phyloP scores from a whole-genome alignment of 2,113 vertebrate genomes.

The Megaleporinus macrocephalus region DNA sequence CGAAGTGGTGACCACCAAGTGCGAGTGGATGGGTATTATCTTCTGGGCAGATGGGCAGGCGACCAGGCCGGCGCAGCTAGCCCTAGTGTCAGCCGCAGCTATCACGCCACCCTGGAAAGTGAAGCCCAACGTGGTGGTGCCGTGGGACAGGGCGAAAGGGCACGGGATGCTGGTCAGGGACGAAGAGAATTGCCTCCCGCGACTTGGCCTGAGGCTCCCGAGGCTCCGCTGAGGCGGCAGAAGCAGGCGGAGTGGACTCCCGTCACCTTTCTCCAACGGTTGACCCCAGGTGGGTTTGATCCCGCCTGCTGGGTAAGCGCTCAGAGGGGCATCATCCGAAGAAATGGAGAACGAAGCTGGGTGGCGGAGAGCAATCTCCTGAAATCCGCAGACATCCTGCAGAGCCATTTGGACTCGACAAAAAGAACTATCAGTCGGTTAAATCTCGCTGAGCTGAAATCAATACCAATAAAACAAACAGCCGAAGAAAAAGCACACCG shows the following conservation, averaged over 20 bases:
- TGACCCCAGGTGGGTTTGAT: constrained; percentile 25
- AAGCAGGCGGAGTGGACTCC: constrained; percentile 54
- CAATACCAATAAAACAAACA: constrained; percentile 27
- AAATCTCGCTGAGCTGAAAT: not conserved
- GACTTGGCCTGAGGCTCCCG: constrained; percentile 50
- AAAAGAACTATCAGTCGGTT: not conserved
- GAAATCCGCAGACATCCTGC: constrained; percentile 78
- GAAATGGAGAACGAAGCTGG: constrained; percentile 36
- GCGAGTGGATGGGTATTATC: constrained; percentile 80
- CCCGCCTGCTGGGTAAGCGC: constrained; percentile 20
- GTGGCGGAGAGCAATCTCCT: constrained; percentile 10
- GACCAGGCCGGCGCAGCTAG: constrained; percentile 79
- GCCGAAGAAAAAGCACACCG: not conserved
- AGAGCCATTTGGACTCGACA: constrained; percentile 75
- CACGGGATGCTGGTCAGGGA: constrained; percentile 46
- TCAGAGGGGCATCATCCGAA: constrained; percentile 44
- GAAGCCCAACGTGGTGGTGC: constrained; percentile 85
- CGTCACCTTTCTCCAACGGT: constrained; percentile 23
- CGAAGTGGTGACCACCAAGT: constrained; percentile 82
- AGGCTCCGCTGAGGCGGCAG: constrained; percentile 40
- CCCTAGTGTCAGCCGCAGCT: constrained; percentile 83
- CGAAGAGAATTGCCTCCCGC: not conserved
- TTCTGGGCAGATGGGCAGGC: constrained; percentile 77
- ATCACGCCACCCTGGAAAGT: constrained; percentile 82
- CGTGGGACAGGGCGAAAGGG: constrained; percentile 75